Percentiles rank a stretch among this genome's conserved stretches.
Conservation (phyloP, 2,888 invertebrate genomes). For the Laothoe populi region DNA sequence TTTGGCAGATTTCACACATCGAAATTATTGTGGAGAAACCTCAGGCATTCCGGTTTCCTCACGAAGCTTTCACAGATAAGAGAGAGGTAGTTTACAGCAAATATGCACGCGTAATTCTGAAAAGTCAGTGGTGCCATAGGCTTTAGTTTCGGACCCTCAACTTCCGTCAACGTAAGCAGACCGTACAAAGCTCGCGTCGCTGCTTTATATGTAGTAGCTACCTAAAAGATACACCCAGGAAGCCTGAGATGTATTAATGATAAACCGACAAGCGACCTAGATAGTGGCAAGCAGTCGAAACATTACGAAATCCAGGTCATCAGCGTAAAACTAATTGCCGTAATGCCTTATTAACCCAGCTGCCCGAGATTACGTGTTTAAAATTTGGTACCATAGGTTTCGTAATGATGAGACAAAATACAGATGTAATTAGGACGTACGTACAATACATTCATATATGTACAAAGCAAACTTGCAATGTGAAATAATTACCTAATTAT, state of each 20-base stretch:
- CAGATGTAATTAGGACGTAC: neutral
- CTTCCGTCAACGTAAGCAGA: too few species aligned
- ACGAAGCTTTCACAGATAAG: too few species aligned
- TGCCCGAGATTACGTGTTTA: neutral
- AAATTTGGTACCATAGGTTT: neutral
- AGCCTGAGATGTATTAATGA: neutral
- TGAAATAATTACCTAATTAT: neutral
- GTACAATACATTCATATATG: too few species aligned
- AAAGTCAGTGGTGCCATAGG: too few species aligned
- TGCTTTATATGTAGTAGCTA: neutral
- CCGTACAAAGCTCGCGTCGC: too few species aligned
- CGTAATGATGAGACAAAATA: neutral
- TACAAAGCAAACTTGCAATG: neutral
- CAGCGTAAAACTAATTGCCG: conserved; percentile 7
- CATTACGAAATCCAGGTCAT: conserved; percentile 15
- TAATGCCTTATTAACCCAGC: conserved; percentile 1
- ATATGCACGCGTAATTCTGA: too few species aligned
- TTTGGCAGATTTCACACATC: too few species aligned
- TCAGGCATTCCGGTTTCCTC: too few species aligned
- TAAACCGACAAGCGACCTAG: conserved; percentile 13
- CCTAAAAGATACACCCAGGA: neutral
- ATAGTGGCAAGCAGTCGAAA: neutral
- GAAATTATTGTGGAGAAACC: too few species aligned
- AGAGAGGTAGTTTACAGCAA: too few species aligned
- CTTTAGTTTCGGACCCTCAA: too few species aligned